These are phyloP conservation scores for Taxidea taxus DNA, from an alignment of 2,113 vertebrate genomes.

Conservation along the genomic window DNA sequence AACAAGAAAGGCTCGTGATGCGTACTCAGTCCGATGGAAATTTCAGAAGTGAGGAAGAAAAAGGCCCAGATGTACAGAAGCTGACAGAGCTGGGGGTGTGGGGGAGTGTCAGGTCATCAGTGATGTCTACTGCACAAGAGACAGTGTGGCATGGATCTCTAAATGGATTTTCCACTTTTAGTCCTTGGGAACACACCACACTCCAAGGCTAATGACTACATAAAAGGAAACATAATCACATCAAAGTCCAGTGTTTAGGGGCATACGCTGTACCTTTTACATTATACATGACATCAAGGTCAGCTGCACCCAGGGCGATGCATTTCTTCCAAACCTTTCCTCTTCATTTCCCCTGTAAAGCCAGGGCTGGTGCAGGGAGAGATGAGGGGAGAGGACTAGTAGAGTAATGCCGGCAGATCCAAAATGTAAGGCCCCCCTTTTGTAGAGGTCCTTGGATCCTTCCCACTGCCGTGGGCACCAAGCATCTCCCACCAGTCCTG, in stretches of 20 bases:
- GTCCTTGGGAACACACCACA: not conserved
- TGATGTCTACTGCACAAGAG: not conserved
- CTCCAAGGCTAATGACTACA: not conserved
- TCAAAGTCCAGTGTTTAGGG: not conserved
- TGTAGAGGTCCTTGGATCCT: not conserved
- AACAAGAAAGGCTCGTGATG: not conserved
- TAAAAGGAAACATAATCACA: not conserved
- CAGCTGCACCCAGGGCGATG: not conserved
- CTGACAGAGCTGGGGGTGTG: not conserved
- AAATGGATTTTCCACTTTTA: not conserved
- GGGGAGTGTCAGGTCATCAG: not conserved
- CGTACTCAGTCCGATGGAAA: not conserved
- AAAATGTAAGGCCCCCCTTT: not conserved
- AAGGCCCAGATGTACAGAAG: not conserved
- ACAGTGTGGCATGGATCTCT: not conserved
- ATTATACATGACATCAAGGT: not conserved
- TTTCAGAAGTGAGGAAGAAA: conserved; percentile 27
- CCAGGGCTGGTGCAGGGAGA: not conserved
- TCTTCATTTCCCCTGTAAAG: not conserved
- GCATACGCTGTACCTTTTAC: not conserved
- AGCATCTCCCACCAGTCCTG: not conserved
- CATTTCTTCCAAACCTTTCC: not conserved
- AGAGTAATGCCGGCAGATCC: not conserved
- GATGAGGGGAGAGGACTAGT: not conserved
- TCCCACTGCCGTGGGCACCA: not conserved